These are phyloP conservation scores for Monopterus albus DNA, from an alignment of 2,113 vertebrate genomes.

Conservation along the genomic window DNA sequence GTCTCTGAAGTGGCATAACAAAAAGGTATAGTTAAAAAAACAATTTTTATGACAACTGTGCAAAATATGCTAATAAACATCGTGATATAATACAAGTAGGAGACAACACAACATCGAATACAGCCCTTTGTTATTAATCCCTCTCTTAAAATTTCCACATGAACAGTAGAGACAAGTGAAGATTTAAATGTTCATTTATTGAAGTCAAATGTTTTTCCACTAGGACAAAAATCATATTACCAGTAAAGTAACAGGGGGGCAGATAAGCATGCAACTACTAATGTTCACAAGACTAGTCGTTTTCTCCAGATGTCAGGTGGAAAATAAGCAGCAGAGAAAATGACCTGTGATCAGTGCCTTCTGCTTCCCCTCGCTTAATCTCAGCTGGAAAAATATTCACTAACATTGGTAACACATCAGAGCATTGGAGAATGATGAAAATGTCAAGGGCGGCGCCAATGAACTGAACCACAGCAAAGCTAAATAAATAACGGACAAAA, in stretches of 20 bases:
- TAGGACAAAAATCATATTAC: constrained; percentile 74
- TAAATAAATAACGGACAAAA: constrained; percentile 76
- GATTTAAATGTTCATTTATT: constrained; percentile 76
- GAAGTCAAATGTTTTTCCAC: constrained; percentile 71
- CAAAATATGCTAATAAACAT: too few relatives aligned
- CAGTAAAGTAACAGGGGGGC: constrained; percentile 59
- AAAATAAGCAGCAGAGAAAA: constrained; percentile 40
- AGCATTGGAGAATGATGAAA: constrained; percentile 47
- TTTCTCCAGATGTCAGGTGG: constrained; percentile 51
- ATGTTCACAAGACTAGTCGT: constrained; percentile 73
- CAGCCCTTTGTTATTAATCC: neutral
- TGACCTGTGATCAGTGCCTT: neutral
- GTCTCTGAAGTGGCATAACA: too few relatives aligned
- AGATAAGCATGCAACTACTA: constrained; percentile 81
- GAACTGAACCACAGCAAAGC: constrained; percentile 70
- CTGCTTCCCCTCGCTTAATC: constrained; percentile 1
- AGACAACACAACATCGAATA: neutral
- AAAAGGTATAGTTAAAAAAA: too few relatives aligned
- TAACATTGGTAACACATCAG: constrained; percentile 48
- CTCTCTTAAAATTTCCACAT: neutral
- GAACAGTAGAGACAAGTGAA: constrained; percentile 20
- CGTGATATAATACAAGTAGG: too few relatives aligned
- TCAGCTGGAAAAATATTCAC: constrained; percentile 50
- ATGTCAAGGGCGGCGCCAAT: constrained; percentile 32
- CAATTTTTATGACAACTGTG: too few relatives aligned